These are phyloP conservation scores for Sciurus vulgaris DNA, from an alignment of 2,797 vertebrate genomes.

Conservation along the genomic window DNA sequence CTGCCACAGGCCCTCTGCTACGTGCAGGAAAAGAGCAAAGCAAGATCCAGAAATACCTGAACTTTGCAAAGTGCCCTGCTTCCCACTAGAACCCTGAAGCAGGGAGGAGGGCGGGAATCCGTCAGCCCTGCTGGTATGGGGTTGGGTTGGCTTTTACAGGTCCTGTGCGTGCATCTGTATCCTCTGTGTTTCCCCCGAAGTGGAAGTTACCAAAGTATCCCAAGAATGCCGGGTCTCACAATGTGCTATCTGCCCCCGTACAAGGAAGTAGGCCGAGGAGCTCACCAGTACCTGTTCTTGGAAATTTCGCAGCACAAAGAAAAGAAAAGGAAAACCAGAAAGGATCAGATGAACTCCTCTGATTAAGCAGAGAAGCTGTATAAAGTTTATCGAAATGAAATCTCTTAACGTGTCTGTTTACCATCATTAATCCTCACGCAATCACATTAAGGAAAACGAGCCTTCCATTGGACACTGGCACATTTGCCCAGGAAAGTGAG, in stretches of 20 bases:
- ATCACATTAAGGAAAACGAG: not conserved
- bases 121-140: not conserved
- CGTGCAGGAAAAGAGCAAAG: not conserved
- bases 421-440: conserved; percentile 49
- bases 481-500: not conserved
- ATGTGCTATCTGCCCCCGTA: not conserved
- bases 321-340: conserved; percentile 56
- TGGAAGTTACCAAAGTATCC: conserved; percentile 56
- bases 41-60: not conserved
- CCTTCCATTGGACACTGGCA: not conserved
- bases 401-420: conserved; percentile 53
- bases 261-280: conserved; percentile 53
- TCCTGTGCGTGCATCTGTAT: not conserved
- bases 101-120: not conserved
- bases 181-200: conserved; percentile 28
- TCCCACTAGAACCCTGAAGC: not conserved
- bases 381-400: conserved; percentile 75
- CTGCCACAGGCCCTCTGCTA: not conserved
- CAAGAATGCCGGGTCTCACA: conserved; percentile 36
- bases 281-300: not conserved
- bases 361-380: conserved; percentile 57
- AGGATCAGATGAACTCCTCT: conserved; percentile 62
- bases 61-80: not conserved
- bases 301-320: conserved; percentile 66
- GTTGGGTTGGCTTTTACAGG: not conserved